Percentiles rank a stretch among this genome's conserved stretches.
phyloP scores from a whole-genome alignment of 2,888 invertebrate species.

The Diarsia rubi region DNA sequence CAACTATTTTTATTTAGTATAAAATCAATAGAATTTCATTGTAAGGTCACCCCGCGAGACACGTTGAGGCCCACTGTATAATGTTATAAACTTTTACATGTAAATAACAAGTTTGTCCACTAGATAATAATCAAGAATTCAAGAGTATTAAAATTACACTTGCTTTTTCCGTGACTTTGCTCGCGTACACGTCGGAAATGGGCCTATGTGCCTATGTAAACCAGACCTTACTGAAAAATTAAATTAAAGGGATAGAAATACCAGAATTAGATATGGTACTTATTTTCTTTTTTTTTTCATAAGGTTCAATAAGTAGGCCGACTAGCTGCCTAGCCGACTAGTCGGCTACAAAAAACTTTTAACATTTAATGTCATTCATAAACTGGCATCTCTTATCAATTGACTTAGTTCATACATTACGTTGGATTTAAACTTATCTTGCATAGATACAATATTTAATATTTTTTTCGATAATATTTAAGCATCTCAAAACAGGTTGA shows the following conservation, averaged over 20 bases:
- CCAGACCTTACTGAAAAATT: no score
- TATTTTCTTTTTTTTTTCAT: no score
- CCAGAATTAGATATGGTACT: not conserved
- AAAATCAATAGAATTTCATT: conserved; percentile 58
- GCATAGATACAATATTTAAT: not conserved
- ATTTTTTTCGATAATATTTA: conserved; percentile 8
- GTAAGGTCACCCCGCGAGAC: conserved; percentile 48
- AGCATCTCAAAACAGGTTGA: not conserved
- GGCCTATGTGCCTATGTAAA: not conserved
- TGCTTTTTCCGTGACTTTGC: not conserved
- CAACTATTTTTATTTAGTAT: conserved; percentile 57
- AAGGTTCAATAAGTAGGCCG: not conserved
- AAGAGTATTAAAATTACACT: not conserved
- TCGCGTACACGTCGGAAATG: not conserved
- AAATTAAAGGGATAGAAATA: no score
- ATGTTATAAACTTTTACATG: conserved; percentile 2
- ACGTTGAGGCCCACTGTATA: conserved; percentile 1
- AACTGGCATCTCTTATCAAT: not conserved
- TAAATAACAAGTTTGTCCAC: not conserved
- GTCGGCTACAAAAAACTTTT: not conserved
- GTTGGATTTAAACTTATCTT: not conserved
- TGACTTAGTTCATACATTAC: not conserved
- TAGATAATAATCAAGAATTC: not conserved
- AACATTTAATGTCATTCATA: not conserved
- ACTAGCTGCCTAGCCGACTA: not conserved